Evolutionary conservation across 1,140 invertebrate species (phyloP).

Genomic region (Orius insidiosus): DNA sequence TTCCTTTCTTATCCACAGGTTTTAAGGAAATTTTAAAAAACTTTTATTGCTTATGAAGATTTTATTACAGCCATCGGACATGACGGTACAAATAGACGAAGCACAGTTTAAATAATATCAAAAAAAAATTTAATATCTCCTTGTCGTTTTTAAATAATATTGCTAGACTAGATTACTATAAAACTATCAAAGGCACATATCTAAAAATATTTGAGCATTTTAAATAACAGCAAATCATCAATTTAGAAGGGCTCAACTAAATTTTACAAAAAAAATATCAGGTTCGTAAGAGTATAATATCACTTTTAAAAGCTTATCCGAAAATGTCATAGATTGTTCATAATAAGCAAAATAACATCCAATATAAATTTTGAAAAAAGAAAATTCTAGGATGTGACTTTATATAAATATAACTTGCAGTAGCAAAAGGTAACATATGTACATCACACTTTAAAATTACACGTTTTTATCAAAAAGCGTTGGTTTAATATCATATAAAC

Average conservation of each 20-base stretch:
- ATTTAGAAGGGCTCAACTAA: neutral
- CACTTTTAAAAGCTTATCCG: neutral
- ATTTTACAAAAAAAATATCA: conserved; percentile 1
- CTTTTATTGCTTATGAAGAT: too few species aligned
- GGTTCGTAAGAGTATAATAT: neutral
- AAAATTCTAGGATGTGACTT: too few species aligned
- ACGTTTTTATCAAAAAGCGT: conserved; percentile 2
- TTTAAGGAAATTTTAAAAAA: too few species aligned
- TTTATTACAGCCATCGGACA: too few species aligned
- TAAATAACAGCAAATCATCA: too few species aligned
- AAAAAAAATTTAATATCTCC: too few species aligned
- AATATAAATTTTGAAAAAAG: neutral
- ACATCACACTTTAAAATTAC: neutral
- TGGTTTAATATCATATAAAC: neutral
- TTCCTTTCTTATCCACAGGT: too few species aligned
- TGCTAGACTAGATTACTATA: conserved; percentile 9
- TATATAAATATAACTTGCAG: too few species aligned
- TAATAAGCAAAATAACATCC: conserved; percentile 4
- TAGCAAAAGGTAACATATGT: neutral
- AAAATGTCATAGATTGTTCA: neutral
- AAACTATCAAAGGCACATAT: conserved; percentile 10
- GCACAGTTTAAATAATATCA: too few species aligned
- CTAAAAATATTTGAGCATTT: conserved; percentile 13
- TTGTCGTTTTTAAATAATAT: neutral
- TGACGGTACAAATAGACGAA: too few species aligned